Percentiles rank a stretch among this genome's conserved stretches.
These are phyloP conservation scores for Ennomos fuscantarius DNA, from an alignment of 2,888 invertebrate species.

Conservation along the genomic window DNA sequence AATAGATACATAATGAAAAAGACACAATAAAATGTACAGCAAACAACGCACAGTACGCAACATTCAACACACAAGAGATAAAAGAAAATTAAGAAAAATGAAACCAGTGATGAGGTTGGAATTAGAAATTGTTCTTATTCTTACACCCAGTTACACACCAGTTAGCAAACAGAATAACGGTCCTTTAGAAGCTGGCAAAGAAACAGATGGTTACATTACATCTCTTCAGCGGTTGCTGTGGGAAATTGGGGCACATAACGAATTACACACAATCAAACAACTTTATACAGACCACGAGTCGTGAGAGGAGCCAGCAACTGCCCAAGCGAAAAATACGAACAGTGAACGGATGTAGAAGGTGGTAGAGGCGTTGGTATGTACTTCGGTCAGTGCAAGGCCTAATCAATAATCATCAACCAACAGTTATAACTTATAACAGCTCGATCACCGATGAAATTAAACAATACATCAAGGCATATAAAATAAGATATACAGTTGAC, in stretches of 20 bases:
- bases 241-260: neutral
- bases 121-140: conserved; percentile 28
- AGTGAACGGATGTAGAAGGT: neutral
- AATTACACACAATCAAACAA: neutral
- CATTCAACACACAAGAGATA: conserved; percentile 31
- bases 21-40: too few species aligned
- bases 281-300: neutral
- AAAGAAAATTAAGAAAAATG: conserved; percentile 43
- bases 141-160: conserved; percentile 46
- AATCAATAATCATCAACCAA: conserved; percentile 1
- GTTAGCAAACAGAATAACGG: conserved; percentile 52
- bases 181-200: conserved; percentile 27
- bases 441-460: conserved; percentile 15
- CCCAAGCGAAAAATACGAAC: conserved; percentile 1
- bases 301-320: conserved; percentile 6
- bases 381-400: conserved; percentile 1
- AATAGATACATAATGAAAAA: too few species aligned
- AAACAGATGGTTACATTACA: conserved; percentile 8
- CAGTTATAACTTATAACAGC: conserved; percentile 3
- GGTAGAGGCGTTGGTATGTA: neutral
- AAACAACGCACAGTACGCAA: too few species aligned
- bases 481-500: too few species aligned
- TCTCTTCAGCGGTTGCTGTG: neutral
- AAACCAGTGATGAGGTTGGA: conserved; percentile 37
- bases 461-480: conserved; percentile 8